Evolutionary conservation across 2,888 invertebrate species (phyloP).

Genomic region (Graphium colonna): DNA sequence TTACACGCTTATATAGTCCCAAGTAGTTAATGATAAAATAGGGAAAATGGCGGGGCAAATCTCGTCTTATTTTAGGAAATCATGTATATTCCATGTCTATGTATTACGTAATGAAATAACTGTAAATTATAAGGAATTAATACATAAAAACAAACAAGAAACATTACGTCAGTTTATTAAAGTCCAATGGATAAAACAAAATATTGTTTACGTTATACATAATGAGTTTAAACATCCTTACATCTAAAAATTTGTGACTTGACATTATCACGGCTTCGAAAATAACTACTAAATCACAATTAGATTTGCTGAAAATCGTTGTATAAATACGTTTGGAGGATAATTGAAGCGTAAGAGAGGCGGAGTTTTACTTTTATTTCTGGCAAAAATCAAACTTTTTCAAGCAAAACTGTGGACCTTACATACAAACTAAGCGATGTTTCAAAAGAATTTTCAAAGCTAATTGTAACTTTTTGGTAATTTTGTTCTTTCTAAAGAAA

Average conservation of each 20-base stretch:
- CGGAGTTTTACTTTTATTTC: neutral
- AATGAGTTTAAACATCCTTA: conserved; percentile 17
- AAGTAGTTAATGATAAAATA: too few species aligned
- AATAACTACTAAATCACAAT: neutral
- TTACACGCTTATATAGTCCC: too few species aligned
- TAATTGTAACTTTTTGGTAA: conserved; percentile 1
- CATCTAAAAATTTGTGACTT: conserved; percentile 17
- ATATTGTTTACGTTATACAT: conserved; percentile 8
- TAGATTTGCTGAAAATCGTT: neutral
- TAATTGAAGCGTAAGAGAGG: too few species aligned
- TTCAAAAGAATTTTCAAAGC: too few species aligned
- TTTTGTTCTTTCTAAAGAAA: conserved; percentile 5
- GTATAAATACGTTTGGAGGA: too few species aligned
- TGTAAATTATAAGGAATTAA: too few species aligned
- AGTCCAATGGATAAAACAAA: conserved; percentile 15
- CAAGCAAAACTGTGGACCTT: too few species aligned
- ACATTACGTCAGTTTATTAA: conserved; percentile 12
- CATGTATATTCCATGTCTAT: too few species aligned
- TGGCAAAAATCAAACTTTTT: neutral
- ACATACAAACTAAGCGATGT: too few species aligned
- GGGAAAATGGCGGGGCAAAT: too few species aligned
- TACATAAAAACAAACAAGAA: neutral
- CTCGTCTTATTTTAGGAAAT: too few species aligned
- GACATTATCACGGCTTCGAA: neutral
- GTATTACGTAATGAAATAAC: too few species aligned